A percentile compares a stretch with the other conserved stretches of the same genome.
Evolutionary conservation across 2,797 vertebrate genomes (phyloP).

Genomic region (Podargus strigoides): DNA sequence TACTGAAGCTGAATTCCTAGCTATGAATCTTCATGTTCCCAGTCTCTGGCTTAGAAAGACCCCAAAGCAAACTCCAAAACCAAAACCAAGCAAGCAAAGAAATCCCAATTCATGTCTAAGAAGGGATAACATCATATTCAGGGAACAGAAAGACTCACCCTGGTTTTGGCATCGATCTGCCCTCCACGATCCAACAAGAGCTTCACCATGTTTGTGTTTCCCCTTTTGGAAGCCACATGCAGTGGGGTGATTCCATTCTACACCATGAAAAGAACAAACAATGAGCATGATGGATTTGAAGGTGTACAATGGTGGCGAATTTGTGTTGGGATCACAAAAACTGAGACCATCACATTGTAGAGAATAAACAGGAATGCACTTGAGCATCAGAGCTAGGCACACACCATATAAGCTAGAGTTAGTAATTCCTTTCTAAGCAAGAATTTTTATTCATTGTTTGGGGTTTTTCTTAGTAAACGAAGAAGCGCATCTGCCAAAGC

Average conservation of each 20-base stretch:
- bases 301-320: neutral
- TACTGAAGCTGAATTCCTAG: neutral
- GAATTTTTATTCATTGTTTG: neutral
- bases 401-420: slow-evolving; percentile 8
- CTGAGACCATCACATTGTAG: neutral
- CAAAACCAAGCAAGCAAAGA: neutral
- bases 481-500: slow-evolving; percentile 13
- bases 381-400: slow-evolving; percentile 19
- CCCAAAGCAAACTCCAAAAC: neutral
- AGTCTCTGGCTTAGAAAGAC: neutral
- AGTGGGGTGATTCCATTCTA: slow-evolving; percentile 98
- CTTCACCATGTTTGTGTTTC: slow-evolving; percentile 97
- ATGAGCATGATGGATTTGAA: slow-evolving; percentile 43
- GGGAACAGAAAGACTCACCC: slow-evolving; percentile 81
- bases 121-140: slow-evolving; percentile 13
- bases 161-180: slow-evolving; percentile 97
- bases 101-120: neutral
- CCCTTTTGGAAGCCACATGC: slow-evolving; percentile 97
- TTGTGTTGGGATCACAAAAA: neutral
- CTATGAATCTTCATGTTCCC: neutral
- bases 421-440: slow-evolving; percentile 2
- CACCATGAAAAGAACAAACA: slow-evolving; percentile 64
- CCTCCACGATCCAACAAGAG: slow-evolving; percentile 92
- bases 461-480: neutral
- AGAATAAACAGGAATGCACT: slow-evolving; percentile 11